Evolutionary conservation across 2,888 invertebrate species (phyloP).

Genomic region (Netelia inedita): DNA sequence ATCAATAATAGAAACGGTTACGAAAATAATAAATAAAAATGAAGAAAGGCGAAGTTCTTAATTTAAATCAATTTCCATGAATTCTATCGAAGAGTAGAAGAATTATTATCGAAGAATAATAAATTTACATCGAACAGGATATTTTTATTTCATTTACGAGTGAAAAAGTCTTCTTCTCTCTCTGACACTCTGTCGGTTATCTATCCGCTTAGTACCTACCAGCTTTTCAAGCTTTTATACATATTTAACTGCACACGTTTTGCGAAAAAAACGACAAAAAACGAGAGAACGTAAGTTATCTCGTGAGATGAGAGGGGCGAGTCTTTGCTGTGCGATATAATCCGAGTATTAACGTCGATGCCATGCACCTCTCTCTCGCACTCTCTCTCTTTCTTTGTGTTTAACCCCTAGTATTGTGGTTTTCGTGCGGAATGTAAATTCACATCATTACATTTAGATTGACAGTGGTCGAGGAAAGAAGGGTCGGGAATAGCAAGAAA

Average conservation of each 20-base stretch:
- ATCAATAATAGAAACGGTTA: too few relatives aligned
- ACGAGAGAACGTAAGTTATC: conserved; percentile 34
- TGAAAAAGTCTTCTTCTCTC: background rate
- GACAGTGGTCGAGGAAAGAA: conserved; percentile 30
- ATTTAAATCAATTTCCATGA: too few relatives aligned
- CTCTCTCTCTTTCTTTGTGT: background rate
- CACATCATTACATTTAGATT: conserved; percentile 38
- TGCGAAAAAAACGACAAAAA: conserved; percentile 18
- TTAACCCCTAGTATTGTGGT: background rate
- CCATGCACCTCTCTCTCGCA: background rate
- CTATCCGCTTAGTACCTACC: background rate
- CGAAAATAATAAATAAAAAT: too few relatives aligned
- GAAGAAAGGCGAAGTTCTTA: too few relatives aligned
- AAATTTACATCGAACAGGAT: too few relatives aligned
- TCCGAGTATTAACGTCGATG: conserved; percentile 8
- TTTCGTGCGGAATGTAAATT: conserved; percentile 50
- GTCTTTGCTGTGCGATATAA: conserved; percentile 24
- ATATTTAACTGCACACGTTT: background rate
- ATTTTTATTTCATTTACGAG: background rate
- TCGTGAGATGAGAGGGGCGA: background rate
- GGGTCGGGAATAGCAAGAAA: conserved; percentile 28
- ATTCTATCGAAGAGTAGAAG: too few relatives aligned
- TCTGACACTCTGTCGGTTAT: background rate
- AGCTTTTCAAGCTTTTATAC: conserved; percentile 5
- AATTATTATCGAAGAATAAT: too few relatives aligned